Base-by-base conservation (phyloP, 2,113 vertebrate genomes). In the Guaruba guarouba region DNA sequence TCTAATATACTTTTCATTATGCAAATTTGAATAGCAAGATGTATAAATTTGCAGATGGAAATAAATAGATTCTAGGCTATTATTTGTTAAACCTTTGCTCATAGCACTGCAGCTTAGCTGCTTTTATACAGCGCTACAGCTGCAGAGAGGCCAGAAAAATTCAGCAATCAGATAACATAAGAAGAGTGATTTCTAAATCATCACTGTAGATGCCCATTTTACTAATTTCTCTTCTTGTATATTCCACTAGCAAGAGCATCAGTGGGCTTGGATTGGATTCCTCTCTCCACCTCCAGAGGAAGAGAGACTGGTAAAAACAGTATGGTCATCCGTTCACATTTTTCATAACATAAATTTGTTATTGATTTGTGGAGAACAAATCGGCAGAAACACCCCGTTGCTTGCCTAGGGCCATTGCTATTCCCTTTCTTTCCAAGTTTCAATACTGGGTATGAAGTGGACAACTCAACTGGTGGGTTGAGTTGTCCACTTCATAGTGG, bases 111-210 rank as follows among this genome's bases (percentile, higher is more conserved):
- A 80, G 57, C 28, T 78, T 78, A 67, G 89, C 77, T 82, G 87
- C 83, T 88, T 97, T 93, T 84, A 63, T 86, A 27, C n/a, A 80
- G 66, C 79, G 18, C 75, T 86, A 41, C 97, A 98, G 97, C 98
- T 98, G 97, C 71, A 69, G 80, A 70, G 83, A 90, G 37, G 44
- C 93, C 93, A 77, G 83, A 97, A 97, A 96, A 96, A 96, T 96
- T 93, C 92, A 77, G 97, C 95, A 96, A 97, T 97, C 98, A 97
- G 84, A 95, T 48, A 95, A 96, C 90, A 96, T 89, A 96, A 96
- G 92, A 85, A 93, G 81, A 84, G 91, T 96, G 94, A 97, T 96
- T 97, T 95, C 94, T 57, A 71, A 82, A 92, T 48, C 79, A 75
- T 64, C 79, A 33, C 57, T 59, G 39, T 74, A 12, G 82, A 77